phyloP scores from a whole-genome alignment of 2,888 invertebrate species.

The Drosophila subsilvestris region DNA sequence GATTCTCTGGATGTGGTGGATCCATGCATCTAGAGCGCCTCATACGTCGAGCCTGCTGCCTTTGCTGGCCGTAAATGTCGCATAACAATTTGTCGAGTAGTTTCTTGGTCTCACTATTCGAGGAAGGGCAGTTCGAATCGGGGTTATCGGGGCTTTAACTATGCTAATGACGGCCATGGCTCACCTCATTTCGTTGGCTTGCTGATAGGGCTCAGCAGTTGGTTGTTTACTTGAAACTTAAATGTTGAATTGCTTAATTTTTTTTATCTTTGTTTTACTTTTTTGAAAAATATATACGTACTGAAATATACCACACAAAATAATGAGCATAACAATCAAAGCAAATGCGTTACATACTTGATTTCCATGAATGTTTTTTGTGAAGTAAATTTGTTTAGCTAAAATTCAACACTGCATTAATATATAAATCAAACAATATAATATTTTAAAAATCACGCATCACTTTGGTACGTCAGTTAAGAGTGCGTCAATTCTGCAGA shows the following conservation, averaged over 20 bases:
- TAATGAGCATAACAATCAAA: slow-evolving; percentile 59
- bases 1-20: background rate
- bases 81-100: slow-evolving; percentile 77
- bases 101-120: slow-evolving; percentile 70
- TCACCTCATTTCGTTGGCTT: slow-evolving; percentile 59
- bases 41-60: slow-evolving; percentile 46
- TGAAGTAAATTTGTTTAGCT: background rate
- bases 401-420: no score
- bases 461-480: background rate
- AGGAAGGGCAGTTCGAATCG: background rate
- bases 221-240: slow-evolving; percentile 16
- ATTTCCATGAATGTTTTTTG: background rate
- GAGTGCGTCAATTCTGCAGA: background rate
- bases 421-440: no score
- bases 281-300: slow-evolving; percentile 19
- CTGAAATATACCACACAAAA: slow-evolving; percentile 20
- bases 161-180: slow-evolving; percentile 49
- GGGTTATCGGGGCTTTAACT: slow-evolving; percentile 40
- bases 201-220: slow-evolving; percentile 46
- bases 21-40: slow-evolving; percentile 18
- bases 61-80: slow-evolving; percentile 81
- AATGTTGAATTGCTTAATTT: background rate
- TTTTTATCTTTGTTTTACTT: slow-evolving; percentile 12
- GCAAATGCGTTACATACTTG: slow-evolving; percentile 3
- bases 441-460: background rate